phyloP scores from a whole-genome alignment of 2,888 invertebrate genomes.

The Furcula furcula region DNA sequence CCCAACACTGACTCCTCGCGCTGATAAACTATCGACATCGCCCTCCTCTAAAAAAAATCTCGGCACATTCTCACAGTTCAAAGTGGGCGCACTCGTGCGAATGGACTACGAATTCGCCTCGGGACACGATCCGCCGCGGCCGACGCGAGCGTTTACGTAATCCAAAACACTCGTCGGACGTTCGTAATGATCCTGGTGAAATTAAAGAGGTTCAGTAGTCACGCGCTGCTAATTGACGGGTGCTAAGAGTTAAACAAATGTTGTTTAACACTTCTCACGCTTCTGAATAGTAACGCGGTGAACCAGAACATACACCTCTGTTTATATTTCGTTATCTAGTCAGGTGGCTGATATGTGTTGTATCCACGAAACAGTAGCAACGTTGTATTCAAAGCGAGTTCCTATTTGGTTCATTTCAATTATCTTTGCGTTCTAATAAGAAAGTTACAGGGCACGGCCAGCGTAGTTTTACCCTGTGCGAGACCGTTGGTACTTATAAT shows the following conservation, averaged over 20 bases:
- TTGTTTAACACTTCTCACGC: conserved; percentile 58
- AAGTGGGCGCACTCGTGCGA: conserved; percentile 27
- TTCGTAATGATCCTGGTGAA: background rate
- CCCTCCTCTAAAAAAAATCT: conserved; percentile 48
- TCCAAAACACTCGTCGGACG: conserved; percentile 5
- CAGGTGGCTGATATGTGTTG: conserved; percentile 20
- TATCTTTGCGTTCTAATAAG: no score
- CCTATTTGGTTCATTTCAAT: no score
- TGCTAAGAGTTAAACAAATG: conserved; percentile 45
- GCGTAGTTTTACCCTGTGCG: no score
- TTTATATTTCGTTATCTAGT: conserved; percentile 53
- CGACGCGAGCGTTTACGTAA: conserved; percentile 15
- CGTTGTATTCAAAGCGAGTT: conserved; percentile 19
- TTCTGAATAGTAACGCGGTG: conserved; percentile 40
- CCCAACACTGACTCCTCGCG: conserved; percentile 45
- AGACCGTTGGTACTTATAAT: no score
- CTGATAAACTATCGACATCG: conserved; percentile 47
- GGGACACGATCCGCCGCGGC: conserved; percentile 45
- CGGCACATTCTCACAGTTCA: conserved; percentile 44
- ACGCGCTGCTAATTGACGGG: conserved; percentile 43
- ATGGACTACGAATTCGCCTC: conserved; percentile 37
- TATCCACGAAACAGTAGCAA: conserved; percentile 15
- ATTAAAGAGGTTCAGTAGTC: conserved; percentile 29
- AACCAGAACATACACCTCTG: conserved; percentile 47
- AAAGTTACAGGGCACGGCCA: no score